phyloP scores from a whole-genome alignment of 2,113 vertebrate genomes.

The Tragelaphus scriptus region DNA sequence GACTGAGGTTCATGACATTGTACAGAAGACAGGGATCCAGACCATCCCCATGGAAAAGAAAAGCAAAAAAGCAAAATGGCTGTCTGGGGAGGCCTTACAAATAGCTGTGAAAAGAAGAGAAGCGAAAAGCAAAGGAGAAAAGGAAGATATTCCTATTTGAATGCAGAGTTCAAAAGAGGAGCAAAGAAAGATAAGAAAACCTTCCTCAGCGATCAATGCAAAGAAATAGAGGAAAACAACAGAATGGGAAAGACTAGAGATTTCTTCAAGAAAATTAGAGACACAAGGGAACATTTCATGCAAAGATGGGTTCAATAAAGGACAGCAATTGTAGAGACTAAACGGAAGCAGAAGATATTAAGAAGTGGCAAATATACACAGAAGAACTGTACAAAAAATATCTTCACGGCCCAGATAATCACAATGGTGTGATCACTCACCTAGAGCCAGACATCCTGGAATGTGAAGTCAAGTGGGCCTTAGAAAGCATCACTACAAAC shows the following conservation, averaged over 20 bases:
- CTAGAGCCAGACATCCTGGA: not conserved
- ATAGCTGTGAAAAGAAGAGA: not conserved
- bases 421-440: not conserved
- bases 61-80: not conserved
- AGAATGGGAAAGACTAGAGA: not conserved
- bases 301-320: not conserved
- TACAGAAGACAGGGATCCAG: not conserved
- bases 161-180: not conserved
- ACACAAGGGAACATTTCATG: not conserved
- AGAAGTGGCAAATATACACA: not conserved
- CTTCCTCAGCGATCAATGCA: not conserved
- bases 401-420: not conserved
- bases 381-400: not conserved
- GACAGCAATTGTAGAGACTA: not conserved
- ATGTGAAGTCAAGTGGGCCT: not conserved
- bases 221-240: not conserved
- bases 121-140: not conserved
- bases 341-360: not conserved
- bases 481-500: not conserved
- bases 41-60: not conserved
- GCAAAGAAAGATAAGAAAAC: not conserved
- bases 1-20: accelerated
- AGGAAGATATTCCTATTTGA: not conserved
- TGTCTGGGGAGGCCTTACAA: not conserved
- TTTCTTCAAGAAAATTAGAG: not conserved